Evolutionary conservation across 2,888 invertebrate species (phyloP).

Genomic region (Mamestra brassicae): DNA sequence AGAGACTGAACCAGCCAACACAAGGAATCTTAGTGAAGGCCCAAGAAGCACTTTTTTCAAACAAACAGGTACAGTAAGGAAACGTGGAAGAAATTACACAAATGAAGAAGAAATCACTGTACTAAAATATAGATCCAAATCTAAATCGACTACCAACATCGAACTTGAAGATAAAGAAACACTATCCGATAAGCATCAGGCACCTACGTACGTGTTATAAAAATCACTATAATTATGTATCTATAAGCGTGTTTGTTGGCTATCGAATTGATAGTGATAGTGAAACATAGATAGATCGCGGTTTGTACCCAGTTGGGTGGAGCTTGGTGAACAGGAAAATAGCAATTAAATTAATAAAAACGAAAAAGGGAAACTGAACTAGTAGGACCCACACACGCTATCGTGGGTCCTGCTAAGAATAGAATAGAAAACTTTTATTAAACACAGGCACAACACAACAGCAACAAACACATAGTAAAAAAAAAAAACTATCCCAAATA

Average conservation of each 20-base stretch:
- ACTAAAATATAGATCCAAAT: conserved; percentile 9
- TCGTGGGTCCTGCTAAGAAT: too few relatives aligned
- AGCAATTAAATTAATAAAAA: conserved; percentile 1
- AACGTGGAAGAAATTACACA: neutral
- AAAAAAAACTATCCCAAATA: too few relatives aligned
- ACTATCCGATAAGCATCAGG: conserved; percentile 57
- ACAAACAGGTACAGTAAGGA: too few relatives aligned
- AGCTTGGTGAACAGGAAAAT: neutral
- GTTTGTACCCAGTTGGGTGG: neutral
- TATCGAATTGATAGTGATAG: conserved; percentile 38
- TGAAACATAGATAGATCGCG: neutral
- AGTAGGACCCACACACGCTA: too few relatives aligned
- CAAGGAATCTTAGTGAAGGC: too few relatives aligned
- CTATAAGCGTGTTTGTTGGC: neutral
- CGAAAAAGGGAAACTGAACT: neutral
- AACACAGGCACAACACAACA: too few relatives aligned
- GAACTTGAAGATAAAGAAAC: conserved; percentile 67
- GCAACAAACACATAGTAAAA: too few relatives aligned
- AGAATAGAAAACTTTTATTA: too few relatives aligned
- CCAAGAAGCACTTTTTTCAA: too few relatives aligned
- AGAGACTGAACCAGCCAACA: too few relatives aligned
- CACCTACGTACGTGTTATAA: conserved; percentile 62
- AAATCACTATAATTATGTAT: conserved; percentile 72
- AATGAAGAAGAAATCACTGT: neutral
- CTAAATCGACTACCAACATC: conserved; percentile 38